Evolutionary conservation across 2,797 vertebrate species (phyloP).

Genomic region (Nothura maculosa): DNA sequence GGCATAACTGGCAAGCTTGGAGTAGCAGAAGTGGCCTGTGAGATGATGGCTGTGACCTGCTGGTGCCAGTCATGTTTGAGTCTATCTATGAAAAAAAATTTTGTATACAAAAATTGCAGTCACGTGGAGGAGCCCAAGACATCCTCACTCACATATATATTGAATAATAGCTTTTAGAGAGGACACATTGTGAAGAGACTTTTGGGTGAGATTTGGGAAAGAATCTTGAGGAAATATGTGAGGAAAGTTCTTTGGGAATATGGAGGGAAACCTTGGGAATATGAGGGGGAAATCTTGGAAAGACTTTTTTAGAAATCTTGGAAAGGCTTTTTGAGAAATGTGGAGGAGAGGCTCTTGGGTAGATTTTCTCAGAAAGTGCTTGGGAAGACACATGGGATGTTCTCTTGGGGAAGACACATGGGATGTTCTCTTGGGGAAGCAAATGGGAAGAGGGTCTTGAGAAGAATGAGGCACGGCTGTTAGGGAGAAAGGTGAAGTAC

Average conservation of each 20-base stretch:
- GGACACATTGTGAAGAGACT: no score
- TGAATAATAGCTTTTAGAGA: background rate
- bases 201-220: background rate
- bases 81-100: no score
- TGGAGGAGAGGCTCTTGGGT: background rate
- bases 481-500: background rate
- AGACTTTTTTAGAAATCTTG: no score
- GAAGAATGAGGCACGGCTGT: background rate
- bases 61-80: no score
- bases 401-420: fast-evolving
- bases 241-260: background rate
- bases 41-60: background rate
- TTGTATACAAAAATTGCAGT: background rate
- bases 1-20: background rate
- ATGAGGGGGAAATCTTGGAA: background rate
- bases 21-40: fast-evolving
- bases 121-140: background rate
- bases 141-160: background rate
- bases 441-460: background rate
- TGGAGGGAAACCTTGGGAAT: no score
- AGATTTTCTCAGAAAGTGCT: background rate
- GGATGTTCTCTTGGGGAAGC: fast-evolving
- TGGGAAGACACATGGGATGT: background rate
- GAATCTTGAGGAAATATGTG: background rate
- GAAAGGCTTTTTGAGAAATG: background rate